Conservation (phyloP, 2,113 vertebrate genomes). For the Platichthys stellatus region DNA sequence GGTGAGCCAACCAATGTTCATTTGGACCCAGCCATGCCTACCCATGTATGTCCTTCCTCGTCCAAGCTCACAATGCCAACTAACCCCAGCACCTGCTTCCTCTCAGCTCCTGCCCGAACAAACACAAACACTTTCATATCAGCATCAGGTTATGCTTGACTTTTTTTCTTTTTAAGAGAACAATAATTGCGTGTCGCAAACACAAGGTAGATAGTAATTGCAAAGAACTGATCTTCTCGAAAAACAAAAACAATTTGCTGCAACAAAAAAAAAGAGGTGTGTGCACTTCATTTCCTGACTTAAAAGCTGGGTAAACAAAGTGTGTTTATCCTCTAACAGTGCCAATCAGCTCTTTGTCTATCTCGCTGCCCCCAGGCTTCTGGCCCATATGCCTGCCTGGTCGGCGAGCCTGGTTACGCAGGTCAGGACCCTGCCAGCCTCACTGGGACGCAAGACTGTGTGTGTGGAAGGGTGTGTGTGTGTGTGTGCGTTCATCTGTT, state of each 20-base stretch:
- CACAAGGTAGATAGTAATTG: conserved; percentile 1
- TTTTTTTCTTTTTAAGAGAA: conserved; percentile 33
- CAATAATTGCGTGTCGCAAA: conserved; percentile 26
- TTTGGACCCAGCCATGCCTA: conserved; percentile 63
- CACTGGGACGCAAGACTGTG: conserved; percentile 35
- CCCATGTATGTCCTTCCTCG: conserved; percentile 57
- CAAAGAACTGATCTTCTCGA: conserved; percentile 7
- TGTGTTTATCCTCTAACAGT: conserved; percentile 46
- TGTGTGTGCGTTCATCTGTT: conserved; percentile 63
- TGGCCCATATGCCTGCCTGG: conserved; percentile 69
- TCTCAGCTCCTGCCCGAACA: conserved; percentile 36
- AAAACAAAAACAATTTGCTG: neutral
- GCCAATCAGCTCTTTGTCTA: conserved; percentile 66
- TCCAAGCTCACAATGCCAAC: conserved; percentile 46
- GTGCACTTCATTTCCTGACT: conserved; percentile 29
- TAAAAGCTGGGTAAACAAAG: conserved; percentile 60
- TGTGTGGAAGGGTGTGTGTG: conserved; percentile 14
- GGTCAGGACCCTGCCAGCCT: conserved; percentile 76
- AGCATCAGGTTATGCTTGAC: conserved; percentile 30
- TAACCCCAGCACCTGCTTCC: conserved; percentile 55
- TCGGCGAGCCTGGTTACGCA: conserved; percentile 59
- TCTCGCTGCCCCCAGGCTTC: conserved; percentile 52
- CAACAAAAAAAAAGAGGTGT: conserved; percentile 13
- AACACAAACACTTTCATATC: conserved; percentile 51
- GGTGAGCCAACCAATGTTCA: conserved; percentile 54